Evolutionary conservation across 2,113 vertebrate genomes (phyloP).

Genomic region (Apeltes quadracus): DNA sequence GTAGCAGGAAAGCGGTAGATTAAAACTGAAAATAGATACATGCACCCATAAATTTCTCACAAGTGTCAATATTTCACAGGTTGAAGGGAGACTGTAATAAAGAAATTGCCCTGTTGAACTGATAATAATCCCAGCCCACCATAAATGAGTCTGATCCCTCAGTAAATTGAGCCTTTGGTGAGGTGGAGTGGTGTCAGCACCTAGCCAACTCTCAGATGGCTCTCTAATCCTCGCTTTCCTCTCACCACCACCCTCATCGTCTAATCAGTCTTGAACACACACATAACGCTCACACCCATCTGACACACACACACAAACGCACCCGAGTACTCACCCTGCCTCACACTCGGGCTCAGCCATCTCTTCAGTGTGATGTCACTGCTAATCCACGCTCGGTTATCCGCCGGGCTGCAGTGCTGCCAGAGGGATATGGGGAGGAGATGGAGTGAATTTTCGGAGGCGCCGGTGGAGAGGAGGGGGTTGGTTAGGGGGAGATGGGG

Average conservation of each 20-base stretch:
- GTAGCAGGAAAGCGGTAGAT: conserved; percentile 27
- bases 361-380: conserved; percentile 79
- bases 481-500: neutral
- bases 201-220: conserved; percentile 79
- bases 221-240: conserved; percentile 80
- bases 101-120: conserved; percentile 77
- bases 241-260: conserved; percentile 75
- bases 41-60: conserved; percentile 62
- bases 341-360: conserved; percentile 74
- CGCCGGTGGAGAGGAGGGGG: conserved; percentile 1
- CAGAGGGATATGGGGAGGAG: conserved; percentile 61
- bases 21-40: conserved; percentile 46
- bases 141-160: conserved; percentile 83
- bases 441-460: conserved; percentile 59
- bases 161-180: conserved; percentile 80
- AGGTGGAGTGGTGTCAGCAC: conserved; percentile 84
- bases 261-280: conserved; percentile 82
- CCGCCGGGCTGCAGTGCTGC: conserved; percentile 74
- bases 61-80: conserved; percentile 72
- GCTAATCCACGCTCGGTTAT: conserved; percentile 80
- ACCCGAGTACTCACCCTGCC: conserved; percentile 68
- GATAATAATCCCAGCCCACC: conserved; percentile 80
- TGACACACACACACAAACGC: conserved; percentile 48
- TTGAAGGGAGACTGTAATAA: conserved; percentile 73
- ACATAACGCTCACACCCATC: conserved; percentile 62